phyloP scores from a whole-genome alignment of 2,113 vertebrate species.

The Parus major region DNA sequence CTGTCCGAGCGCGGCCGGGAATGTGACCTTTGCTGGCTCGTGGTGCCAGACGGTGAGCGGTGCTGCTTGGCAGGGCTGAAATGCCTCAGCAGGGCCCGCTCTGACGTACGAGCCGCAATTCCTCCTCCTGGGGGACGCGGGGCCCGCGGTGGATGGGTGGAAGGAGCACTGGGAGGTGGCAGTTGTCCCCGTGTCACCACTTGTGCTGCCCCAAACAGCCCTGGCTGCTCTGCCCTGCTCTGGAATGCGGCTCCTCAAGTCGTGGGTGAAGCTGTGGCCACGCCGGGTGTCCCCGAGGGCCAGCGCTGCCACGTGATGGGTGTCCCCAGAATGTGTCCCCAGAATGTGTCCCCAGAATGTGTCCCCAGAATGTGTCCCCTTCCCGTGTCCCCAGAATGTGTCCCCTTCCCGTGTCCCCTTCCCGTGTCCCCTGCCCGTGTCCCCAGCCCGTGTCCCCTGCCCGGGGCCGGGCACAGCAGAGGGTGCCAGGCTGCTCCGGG shows the following conservation, averaged over 20 bases:
- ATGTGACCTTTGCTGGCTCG: constrained; percentile 35
- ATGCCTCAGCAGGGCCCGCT: neutral
- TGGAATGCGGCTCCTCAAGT: neutral
- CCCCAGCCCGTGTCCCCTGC: neutral
- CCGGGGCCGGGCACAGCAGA: neutral
- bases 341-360: neutral
- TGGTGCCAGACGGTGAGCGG: neutral
- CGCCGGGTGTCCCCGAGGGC: neutral
- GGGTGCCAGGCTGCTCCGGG: neutral
- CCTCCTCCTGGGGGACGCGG: neutral
- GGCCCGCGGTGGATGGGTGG: accelerated
- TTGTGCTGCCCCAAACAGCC: accelerated
- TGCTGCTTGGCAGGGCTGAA: neutral
- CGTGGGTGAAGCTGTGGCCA: neutral
- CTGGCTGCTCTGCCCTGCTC: neutral
- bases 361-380: neutral
- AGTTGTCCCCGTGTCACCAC: neutral
- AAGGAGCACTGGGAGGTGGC: neutral
- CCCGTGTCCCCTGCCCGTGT: neutral
- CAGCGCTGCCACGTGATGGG: accelerated
- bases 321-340: neutral
- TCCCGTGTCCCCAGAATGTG: neutral
- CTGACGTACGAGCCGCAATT: neutral
- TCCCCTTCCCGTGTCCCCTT: too few relatives aligned
- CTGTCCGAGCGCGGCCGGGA: constrained; percentile 3